Evolutionary conservation across 2,113 vertebrate species (phyloP).

Genomic region (Cariama cristata): DNA sequence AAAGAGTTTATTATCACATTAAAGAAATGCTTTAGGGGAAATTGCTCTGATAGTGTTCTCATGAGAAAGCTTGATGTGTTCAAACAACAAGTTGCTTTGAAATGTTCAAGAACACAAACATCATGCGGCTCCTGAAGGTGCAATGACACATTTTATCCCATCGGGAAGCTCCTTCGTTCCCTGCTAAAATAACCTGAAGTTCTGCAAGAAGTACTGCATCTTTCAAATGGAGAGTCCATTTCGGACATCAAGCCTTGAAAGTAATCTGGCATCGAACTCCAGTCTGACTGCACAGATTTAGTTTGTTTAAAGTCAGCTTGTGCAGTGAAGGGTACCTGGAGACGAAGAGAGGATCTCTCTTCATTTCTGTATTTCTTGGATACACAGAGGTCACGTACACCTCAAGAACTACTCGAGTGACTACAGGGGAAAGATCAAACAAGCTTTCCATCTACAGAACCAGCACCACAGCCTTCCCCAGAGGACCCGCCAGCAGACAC

Average conservation of each 20-base stretch:
- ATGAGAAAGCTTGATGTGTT: background rate
- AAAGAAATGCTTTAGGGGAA: slow-evolving; percentile 22
- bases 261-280: background rate
- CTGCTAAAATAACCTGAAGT: background rate
- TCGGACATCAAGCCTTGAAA: background rate
- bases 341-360: background rate
- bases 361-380: background rate
- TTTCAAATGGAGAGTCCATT: background rate
- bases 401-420: background rate
- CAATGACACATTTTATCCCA: background rate
- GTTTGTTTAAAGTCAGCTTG: background rate
- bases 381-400: background rate
- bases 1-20: slow-evolving; percentile 21
- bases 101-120: background rate
- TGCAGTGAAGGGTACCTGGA: background rate
- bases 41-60: background rate
- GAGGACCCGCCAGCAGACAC: background rate
- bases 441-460: background rate
- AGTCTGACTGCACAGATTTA: background rate
- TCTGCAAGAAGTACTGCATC: background rate
- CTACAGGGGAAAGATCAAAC: background rate
- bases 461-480: background rate
- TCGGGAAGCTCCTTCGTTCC: background rate
- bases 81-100: background rate
- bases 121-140: background rate